Conservation (phyloP, 2,888 invertebrate species). For the Hyalella azteca region DNA sequence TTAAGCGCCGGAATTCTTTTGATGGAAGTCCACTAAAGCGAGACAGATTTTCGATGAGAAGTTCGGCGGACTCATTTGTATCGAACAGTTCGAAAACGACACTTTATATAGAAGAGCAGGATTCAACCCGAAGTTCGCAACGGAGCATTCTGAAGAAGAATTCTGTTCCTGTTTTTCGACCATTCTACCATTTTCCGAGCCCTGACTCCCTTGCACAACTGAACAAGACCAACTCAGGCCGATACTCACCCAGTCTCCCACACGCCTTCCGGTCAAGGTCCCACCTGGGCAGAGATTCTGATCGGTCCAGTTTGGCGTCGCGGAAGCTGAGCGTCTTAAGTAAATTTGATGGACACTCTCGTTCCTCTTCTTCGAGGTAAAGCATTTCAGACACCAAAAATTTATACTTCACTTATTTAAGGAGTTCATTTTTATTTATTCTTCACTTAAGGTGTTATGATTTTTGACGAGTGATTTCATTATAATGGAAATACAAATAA, state of each 20-base stretch:
- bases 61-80: not conserved
- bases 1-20: not conserved
- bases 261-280: slow-evolving; percentile 7
- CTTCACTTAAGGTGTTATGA: too few species aligned
- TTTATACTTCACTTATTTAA: too few species aligned
- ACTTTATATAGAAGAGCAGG: not conserved
- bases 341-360: not conserved
- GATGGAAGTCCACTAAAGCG: not conserved
- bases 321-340: not conserved
- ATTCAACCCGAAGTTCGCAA: not conserved
- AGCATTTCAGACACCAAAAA: too few species aligned
- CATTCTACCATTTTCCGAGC: slow-evolving; percentile 35
- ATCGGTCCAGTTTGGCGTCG: not conserved
- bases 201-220: not conserved
- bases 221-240: slow-evolving; percentile 19
- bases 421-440: too few species aligned
- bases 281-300: not conserved
- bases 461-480: too few species aligned
- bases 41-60: not conserved
- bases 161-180: slow-evolving; percentile 27
- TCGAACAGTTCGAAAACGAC: slow-evolving; percentile 17
- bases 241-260: slow-evolving; percentile 17
- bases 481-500: too few species aligned
- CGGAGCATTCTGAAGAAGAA: slow-evolving; percentile 8
- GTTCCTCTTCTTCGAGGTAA: too few species aligned